phyloP scores from a whole-genome alignment of 1,140 invertebrate genomes.

The Drosophila lacertosa region DNA sequence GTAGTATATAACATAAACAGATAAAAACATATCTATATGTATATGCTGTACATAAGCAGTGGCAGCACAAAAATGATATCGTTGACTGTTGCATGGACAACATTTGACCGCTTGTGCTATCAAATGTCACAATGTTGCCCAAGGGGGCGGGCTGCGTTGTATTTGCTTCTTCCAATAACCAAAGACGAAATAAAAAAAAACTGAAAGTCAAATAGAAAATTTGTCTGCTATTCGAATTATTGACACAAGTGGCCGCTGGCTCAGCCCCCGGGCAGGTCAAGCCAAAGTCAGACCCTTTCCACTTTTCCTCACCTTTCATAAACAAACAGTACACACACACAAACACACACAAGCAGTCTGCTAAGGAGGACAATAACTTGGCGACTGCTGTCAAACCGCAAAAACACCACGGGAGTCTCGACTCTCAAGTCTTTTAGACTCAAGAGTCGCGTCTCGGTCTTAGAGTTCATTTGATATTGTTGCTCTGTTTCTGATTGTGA shows the following conservation, averaged over 20 bases:
- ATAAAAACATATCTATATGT: background rate
- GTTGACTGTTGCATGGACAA: constrained; percentile 30
- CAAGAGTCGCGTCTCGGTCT: constrained; percentile 11
- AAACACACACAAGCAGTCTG: background rate
- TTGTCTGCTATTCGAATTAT: constrained; percentile 46
- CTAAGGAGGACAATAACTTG: constrained; percentile 19
- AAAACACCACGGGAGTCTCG: constrained; percentile 64
- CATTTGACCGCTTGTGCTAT: constrained; percentile 63
- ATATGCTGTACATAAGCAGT: background rate
- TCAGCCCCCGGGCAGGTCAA: constrained; percentile 56
- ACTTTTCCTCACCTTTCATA: constrained; percentile 61
- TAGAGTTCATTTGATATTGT: constrained; percentile 74
- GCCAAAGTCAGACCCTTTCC: constrained; percentile 12
- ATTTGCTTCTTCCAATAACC: constrained; percentile 39
- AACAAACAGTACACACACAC: constrained; percentile 34
- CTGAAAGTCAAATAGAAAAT: constrained; percentile 61
- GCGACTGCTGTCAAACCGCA: constrained; percentile 55
- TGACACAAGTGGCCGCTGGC: constrained; percentile 64
- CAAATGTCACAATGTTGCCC: constrained; percentile 61
- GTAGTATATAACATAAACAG: background rate
- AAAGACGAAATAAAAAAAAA: constrained; percentile 13
- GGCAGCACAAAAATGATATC: constrained; percentile 35
- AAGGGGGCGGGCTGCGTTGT: constrained; percentile 22
- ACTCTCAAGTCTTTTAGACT: constrained; percentile 2
- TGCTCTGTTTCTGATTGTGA: constrained; percentile 61